A percentile compares a stretch with the other conserved stretches of the same genome.
Conservation (phyloP, 2,797 vertebrate species). For the Anas bernieri region DNA sequence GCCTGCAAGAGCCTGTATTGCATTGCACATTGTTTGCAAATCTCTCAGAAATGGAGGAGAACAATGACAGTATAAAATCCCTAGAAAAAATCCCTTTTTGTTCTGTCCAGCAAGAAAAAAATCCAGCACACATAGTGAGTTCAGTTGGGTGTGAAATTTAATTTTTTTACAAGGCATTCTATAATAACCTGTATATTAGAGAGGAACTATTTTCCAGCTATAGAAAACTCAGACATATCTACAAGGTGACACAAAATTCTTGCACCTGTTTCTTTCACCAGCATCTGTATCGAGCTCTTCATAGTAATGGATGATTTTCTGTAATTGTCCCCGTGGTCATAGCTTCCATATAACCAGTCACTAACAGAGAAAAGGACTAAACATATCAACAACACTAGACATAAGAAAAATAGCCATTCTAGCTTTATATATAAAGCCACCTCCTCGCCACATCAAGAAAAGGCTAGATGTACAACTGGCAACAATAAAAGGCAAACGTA, state of each 20-base stretch:
- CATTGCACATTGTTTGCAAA: background rate
- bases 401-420: background rate
- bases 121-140: background rate
- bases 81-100: background rate
- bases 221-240: background rate
- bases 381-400: background rate
- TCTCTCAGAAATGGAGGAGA: background rate
- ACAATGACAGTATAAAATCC: background rate
- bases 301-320: slow-evolving; percentile 26
- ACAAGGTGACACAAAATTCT: background rate
- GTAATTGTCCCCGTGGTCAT: background rate
- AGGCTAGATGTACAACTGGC: background rate
- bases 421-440: slow-evolving; percentile 5
- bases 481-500: background rate
- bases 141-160: background rate
- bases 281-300: background rate
- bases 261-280: background rate
- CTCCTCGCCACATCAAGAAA: background rate
- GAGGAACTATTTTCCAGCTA: background rate
- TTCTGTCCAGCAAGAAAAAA: background rate
- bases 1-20: background rate
- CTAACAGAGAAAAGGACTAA: slow-evolving; percentile 8
- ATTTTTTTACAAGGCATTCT: background rate
- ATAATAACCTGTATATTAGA: background rate
- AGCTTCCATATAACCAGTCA: background rate